Conservation (phyloP, 1,140 invertebrate species). For the Papilio aristodemus region DNA sequence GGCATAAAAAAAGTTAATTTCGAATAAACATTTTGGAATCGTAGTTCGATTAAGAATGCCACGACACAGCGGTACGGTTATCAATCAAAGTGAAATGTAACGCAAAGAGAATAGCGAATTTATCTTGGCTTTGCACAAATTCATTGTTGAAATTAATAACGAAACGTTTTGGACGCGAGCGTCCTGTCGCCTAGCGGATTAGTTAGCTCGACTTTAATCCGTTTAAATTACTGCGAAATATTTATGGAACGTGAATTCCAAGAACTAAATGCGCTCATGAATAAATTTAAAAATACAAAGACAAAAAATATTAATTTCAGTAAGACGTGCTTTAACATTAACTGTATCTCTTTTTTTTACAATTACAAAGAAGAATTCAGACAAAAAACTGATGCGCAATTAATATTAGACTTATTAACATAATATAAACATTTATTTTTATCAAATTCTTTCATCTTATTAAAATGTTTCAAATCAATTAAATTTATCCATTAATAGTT, state of each 20-base stretch:
- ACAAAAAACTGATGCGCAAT: no score
- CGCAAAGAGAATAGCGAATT: constrained; percentile 12
- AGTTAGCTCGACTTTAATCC: constrained; percentile 13
- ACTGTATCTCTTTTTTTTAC: not conserved
- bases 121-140: constrained; percentile 19
- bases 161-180: constrained; percentile 1
- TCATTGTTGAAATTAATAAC: constrained; percentile 15
- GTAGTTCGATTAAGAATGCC: not conserved
- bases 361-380: no score
- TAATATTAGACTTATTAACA: no score
- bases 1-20: not conserved
- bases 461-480: not conserved
- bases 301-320: not conserved
- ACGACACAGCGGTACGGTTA: not conserved
- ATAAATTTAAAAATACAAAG: constrained; percentile 8
- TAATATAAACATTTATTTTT: no score
- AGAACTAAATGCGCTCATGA: constrained; percentile 7
- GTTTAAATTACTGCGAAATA: constrained; percentile 19
- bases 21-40: not conserved
- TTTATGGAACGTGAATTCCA: constrained; percentile 12
- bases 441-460: no score
- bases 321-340: not conserved
- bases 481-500: not conserved
- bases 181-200: constrained; percentile 14
- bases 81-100: constrained; percentile 15